phyloP scores from a whole-genome alignment of 2,888 invertebrate genomes.

The Epistrophe eligans region DNA sequence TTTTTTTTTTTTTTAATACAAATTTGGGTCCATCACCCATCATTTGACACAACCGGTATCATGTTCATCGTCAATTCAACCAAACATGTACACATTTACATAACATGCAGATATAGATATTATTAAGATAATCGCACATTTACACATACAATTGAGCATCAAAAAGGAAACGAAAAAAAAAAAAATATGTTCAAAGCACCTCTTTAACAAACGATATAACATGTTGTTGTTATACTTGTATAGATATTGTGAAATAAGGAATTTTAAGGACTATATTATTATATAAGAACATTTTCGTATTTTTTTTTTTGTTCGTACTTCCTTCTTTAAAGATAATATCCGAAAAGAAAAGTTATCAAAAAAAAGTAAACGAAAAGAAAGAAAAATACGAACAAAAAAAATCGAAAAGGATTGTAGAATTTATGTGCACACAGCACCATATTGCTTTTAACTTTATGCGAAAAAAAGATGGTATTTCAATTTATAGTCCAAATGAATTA shows the following conservation, averaged over 20 bases:
- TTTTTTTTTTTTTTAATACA: no score
- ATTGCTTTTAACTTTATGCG: constrained; percentile 69
- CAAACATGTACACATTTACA: background rate
- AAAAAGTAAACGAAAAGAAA: background rate
- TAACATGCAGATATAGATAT: background rate
- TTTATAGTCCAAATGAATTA: constrained; percentile 53
- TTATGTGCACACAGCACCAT: constrained; percentile 63
- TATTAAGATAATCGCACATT: constrained; percentile 21
- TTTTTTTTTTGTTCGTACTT: background rate
- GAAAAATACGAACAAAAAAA: background rate
- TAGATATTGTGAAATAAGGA: background rate
- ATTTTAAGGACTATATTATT: constrained; percentile 30
- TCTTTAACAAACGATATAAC: constrained; percentile 21
- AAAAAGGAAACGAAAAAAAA: no score
- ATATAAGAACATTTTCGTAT: constrained; percentile 6
- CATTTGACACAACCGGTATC: constrained; percentile 8
- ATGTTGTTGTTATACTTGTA: background rate
- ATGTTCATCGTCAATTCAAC: constrained; percentile 4
- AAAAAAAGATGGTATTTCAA: constrained; percentile 65
- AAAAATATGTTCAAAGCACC: constrained; percentile 15
- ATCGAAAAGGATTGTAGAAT: constrained; percentile 57
- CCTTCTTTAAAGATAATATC: background rate
- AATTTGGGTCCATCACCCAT: constrained; percentile 24
- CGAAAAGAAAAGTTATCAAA: background rate
- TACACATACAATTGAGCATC: constrained; percentile 36